Evolutionary conservation across 92 coral and sea anemone species (phyloP).

Genomic region (Actinostola sp.): DNA sequence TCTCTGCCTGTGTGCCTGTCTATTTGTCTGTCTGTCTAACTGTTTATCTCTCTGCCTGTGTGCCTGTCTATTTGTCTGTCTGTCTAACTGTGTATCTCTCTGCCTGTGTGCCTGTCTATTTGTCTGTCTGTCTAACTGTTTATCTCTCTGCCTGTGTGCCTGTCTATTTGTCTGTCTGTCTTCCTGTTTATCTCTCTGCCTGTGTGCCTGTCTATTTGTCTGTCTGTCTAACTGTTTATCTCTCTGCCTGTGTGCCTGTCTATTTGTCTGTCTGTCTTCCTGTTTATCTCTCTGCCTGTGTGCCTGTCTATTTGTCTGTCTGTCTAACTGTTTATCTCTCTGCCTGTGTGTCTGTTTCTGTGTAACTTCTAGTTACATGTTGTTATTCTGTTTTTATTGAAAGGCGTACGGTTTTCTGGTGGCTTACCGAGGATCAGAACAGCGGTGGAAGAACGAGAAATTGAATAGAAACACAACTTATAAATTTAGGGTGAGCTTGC

Average conservation of each 20-base stretch:
- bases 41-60: too few relatives aligned
- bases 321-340: not conserved
- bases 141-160: too few relatives aligned
- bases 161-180: too few relatives aligned
- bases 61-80: too few relatives aligned
- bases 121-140: too few relatives aligned
- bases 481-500: constrained; percentile 85
- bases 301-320: not conserved
- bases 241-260: not conserved
- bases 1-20: too few relatives aligned
- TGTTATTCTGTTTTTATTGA: not conserved
- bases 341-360: not conserved
- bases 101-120: too few relatives aligned
- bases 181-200: too few relatives aligned
- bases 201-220: too few relatives aligned
- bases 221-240: too few relatives aligned
- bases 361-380: not conserved
- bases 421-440: constrained; percentile 83
- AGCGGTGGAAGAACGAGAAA: constrained; percentile 63
- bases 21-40: too few relatives aligned
- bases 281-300: not conserved
- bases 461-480: constrained; percentile 80
- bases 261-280: not conserved
- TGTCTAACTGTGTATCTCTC: too few relatives aligned
- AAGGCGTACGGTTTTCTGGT: constrained; percentile 94